Base-by-base conservation (phyloP, 1,140 invertebrate species). In the Triops longicaudatus region DNA sequence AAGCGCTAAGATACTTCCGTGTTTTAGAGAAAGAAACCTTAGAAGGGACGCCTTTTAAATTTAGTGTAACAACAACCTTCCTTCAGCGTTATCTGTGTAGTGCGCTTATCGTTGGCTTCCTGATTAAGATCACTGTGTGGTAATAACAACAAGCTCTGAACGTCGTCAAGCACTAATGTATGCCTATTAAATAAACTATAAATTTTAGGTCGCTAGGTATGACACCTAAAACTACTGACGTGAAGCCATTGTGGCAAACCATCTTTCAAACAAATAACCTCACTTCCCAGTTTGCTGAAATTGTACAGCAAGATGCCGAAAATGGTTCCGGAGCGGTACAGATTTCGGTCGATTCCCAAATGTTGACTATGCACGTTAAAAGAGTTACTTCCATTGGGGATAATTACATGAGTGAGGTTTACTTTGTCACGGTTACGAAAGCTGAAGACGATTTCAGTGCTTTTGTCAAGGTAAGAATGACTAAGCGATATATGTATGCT, bases 361-460 rank as follows among this genome's bases (percentile, higher is more conserved):
- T 1, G 17, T n/a, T 63, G 1, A 1, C 0, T 22, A 14, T 63
- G 1, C 10, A 9, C 10, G 50, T 63, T 22, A 63, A 63, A 63
- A 17, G 22, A 63, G 50, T 22, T 6, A 63, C 50, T 1, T 63
- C 50, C 28, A 26, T 76, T 1, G 78, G 78, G 3, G 78, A 78
- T 17, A 78, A 78, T 37, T 78, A 72, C 17, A 78, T 78, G 78
- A 78, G 78, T 50, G 78, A 78, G 37, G 74, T 72, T 0, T 78
- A 78, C 28, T 42, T 28, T n/a, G 72, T 77, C 6, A 44, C 7
- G 72, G 72, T 42, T 26, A 12, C 50, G n/a, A 44, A 1, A 4
- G 10, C 22, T 1, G 22, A 41, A 1, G 72, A 17, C 3, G 17
- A 22, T 27, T 44, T 31, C 26, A 26, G 22, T 14, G 74, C 72